A percentile compares a stretch with the other conserved stretches of the same genome.
Conservation (phyloP, 2,888 invertebrate species). For the Chironomus riparius region DNA sequence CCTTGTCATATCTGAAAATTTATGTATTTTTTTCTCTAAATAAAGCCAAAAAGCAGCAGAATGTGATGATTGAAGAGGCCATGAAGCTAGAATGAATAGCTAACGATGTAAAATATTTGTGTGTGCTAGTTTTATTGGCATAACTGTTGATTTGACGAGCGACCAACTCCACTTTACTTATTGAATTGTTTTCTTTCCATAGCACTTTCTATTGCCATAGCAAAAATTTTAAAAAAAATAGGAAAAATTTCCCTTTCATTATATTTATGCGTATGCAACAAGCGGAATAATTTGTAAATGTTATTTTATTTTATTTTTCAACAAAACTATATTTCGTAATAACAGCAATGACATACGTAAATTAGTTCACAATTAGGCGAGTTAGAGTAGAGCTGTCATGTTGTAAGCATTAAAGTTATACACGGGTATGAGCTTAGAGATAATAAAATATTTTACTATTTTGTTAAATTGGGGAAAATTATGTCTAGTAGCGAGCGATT, state of each 20-base stretch:
- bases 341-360: background rate
- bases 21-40: background rate
- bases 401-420: background rate
- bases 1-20: background rate
- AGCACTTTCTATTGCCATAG: too few species aligned
- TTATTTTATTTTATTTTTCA: background rate
- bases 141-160: background rate
- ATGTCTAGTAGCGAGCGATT: background rate
- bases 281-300: background rate
- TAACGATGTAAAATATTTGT: background rate
- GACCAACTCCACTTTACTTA: background rate
- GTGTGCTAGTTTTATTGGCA: background rate
- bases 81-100: background rate
- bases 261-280: background rate
- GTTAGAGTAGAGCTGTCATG: background rate
- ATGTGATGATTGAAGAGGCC: background rate
- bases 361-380: background rate
- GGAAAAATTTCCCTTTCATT: background rate
- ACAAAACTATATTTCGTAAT: background rate
- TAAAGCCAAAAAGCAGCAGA: background rate
- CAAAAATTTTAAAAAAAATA: too few species aligned
- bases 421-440: background rate
- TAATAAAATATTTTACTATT: background rate
- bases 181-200: too few species aligned
- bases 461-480: background rate